These are phyloP conservation scores for Vanacampus margaritifer DNA, from an alignment of 2,113 vertebrate genomes.

Conservation along the genomic window DNA sequence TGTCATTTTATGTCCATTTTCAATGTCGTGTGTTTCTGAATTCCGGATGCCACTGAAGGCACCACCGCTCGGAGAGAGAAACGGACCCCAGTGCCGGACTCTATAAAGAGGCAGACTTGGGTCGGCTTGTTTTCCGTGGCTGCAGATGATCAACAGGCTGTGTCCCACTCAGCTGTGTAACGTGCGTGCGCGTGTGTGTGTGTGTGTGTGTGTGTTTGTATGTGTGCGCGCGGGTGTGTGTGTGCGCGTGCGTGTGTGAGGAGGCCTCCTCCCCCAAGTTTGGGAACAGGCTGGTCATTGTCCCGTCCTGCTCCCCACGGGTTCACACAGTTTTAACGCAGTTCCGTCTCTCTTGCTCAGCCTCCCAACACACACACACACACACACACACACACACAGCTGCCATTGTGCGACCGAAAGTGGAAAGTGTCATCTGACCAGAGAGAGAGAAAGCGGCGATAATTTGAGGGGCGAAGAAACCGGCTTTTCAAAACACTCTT, in stretches of 20 bases:
- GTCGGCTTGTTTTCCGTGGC: constrained; percentile 30
- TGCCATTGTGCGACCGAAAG: constrained; percentile 55
- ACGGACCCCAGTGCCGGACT: not conserved
- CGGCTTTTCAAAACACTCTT: not conserved
- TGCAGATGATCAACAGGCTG: constrained; percentile 64
- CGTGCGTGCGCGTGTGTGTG: constrained; percentile 3
- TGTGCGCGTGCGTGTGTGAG: constrained; percentile 5
- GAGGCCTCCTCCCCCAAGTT: constrained; percentile 47
- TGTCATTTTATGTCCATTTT: too few species aligned
- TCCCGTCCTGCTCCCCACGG: constrained; percentile 52
- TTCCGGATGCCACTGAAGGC: not conserved
- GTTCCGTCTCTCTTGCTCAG: constrained; percentile 35
- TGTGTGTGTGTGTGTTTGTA: constrained; percentile 6
- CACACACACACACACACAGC: constrained; percentile 46
- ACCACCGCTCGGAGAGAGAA: not conserved
- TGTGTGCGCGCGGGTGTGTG: constrained; percentile 3
- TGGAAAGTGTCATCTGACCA: constrained; percentile 47
- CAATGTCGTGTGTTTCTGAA: not conserved
- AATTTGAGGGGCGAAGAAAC: constrained; percentile 5
- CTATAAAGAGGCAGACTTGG: constrained; percentile 9
- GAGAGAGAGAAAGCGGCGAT: constrained; percentile 29
- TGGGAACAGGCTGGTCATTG: constrained; percentile 67
- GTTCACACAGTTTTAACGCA: constrained; percentile 57
- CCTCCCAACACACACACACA: constrained; percentile 35
- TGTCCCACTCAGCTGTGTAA: constrained; percentile 40